Percentiles rank a stretch among this genome's conserved stretches.
These are phyloP conservation scores for Leptatherina wallacei DNA, from an alignment of 2,797 vertebrate species.

Conservation along the genomic window DNA sequence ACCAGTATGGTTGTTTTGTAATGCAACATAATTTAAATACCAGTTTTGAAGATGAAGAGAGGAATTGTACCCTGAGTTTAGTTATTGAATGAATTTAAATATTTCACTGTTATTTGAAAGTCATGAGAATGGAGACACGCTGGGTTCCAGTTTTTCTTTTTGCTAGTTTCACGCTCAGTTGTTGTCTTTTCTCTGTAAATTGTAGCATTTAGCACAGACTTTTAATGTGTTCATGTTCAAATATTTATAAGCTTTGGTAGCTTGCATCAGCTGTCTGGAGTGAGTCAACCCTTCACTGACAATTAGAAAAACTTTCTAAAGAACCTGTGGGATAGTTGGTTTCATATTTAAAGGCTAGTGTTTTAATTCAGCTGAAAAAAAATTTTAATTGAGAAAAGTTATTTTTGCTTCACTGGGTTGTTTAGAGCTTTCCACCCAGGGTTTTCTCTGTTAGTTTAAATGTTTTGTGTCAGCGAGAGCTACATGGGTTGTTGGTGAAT, in stretches of 20 bases:
- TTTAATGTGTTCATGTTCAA: slow-evolving; percentile 24
- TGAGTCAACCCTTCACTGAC: slow-evolving; percentile 5
- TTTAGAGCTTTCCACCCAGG: neutral
- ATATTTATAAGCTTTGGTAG: slow-evolving; percentile 19
- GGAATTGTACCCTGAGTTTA: neutral
- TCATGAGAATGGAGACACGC: neutral
- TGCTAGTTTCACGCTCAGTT: neutral
- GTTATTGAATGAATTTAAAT: neutral
- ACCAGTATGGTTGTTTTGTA: neutral
- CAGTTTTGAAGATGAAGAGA: neutral
- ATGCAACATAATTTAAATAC: neutral
- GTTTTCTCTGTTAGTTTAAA: neutral
- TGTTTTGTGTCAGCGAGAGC: neutral
- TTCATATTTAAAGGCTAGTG: neutral
- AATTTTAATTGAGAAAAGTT: neutral
- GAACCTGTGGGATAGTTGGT: neutral
- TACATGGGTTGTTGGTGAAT: neutral
- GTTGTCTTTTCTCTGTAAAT: slow-evolving; percentile 14
- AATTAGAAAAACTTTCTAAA: slow-evolving; percentile 17
- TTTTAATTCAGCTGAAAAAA: neutral
- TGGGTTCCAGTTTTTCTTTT: neutral
- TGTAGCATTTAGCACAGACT: slow-evolving; percentile 8
- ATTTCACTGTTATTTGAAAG: neutral
- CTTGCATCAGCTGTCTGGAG: slow-evolving; percentile 32
- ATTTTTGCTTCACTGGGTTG: slow-evolving; percentile 11